Evolutionary conservation across 2,113 vertebrate genomes (phyloP).

Genomic region (Anseranas semipalmata): DNA sequence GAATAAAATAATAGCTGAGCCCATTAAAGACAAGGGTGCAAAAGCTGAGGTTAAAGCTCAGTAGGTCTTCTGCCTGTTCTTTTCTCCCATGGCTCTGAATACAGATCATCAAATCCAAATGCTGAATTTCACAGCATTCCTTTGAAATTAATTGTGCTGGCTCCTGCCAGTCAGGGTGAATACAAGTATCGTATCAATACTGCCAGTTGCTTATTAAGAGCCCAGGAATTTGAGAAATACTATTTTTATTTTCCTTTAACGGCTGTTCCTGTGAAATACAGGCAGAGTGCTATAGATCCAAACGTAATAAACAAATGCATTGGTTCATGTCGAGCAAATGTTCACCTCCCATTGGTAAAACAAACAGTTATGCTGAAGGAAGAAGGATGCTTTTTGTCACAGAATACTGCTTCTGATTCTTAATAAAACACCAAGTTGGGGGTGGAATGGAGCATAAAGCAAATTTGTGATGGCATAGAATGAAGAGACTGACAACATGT

Average conservation of each 20-base stretch:
- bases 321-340: background rate
- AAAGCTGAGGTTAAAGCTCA: background rate
- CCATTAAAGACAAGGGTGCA: background rate
- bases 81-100: background rate
- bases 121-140: background rate
- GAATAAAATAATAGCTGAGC: background rate
- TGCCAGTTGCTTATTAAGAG: background rate
- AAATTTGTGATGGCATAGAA: background rate
- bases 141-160: background rate
- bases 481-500: background rate
- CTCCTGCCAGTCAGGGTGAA: background rate
- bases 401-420: background rate
- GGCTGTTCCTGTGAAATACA: background rate
- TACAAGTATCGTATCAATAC: background rate
- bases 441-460: background rate
- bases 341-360: background rate
- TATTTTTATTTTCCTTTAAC: background rate
- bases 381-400: background rate
- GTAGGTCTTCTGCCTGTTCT: background rate
- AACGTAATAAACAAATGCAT: background rate
- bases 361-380: background rate
- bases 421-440: background rate
- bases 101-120: background rate
- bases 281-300: background rate
- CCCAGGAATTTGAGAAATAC: background rate